Evolutionary conservation across 2,888 invertebrate genomes (phyloP).

Genomic region (Timandra comae): DNA sequence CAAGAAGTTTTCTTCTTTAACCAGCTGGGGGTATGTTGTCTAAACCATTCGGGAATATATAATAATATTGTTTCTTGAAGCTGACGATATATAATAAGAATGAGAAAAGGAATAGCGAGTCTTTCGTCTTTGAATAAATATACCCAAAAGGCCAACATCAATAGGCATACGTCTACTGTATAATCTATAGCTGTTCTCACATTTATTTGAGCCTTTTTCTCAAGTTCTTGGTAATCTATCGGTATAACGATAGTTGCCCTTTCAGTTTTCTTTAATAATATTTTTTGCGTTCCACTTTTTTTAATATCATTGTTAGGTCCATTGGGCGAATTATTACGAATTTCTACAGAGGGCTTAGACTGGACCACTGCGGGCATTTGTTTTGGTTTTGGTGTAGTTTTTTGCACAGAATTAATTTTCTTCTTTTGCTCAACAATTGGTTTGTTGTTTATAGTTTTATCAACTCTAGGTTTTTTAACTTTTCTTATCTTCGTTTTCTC

Average conservation of each 20-base stretch:
- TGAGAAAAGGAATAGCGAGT: constrained; percentile 86
- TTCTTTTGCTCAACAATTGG: constrained; percentile 24
- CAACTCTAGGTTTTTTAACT: constrained; percentile 34
- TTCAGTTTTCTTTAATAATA: constrained; percentile 58
- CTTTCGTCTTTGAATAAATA: constrained; percentile 88
- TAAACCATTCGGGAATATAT: constrained; percentile 77
- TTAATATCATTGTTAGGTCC: constrained; percentile 18
- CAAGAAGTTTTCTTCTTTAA: constrained; percentile 66
- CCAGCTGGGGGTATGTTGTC: constrained; percentile 55
- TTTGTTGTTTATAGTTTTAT: constrained; percentile 32
- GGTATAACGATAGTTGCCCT: constrained; percentile 67
- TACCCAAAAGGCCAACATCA: constrained; percentile 86
- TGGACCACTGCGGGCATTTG: constrained; percentile 18
- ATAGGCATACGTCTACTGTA: constrained; percentile 83
- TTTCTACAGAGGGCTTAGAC: background rate
- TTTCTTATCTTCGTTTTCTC: constrained; percentile 33
- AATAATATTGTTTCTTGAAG: constrained; percentile 80
- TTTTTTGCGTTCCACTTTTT: constrained; percentile 43
- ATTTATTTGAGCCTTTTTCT: constrained; percentile 79
- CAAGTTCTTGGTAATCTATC: constrained; percentile 73
- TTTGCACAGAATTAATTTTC: constrained; percentile 27
- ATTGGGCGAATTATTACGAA: background rate
- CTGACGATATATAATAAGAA: constrained; percentile 86
- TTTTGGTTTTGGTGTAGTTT: constrained; percentile 24
- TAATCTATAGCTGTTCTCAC: constrained; percentile 84